Base-by-base conservation (phyloP, 2,888 invertebrate genomes). In the Hesperia comma region DNA sequence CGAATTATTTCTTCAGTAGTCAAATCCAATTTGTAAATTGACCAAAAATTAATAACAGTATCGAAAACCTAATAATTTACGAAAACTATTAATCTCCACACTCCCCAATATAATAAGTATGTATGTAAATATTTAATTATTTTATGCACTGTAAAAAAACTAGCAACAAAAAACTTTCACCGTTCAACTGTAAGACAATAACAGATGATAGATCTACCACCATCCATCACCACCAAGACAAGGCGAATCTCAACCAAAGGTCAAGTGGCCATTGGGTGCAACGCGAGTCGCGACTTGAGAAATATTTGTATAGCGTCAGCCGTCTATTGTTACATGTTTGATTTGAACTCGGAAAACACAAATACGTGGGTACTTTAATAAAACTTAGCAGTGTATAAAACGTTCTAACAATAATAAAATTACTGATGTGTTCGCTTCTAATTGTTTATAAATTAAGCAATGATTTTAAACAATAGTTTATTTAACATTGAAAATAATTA, bases 241-340 rank as follows among this genome's bases (percentile, higher is more conserved):
- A 54, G 62, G 51, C 60, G 46, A 37, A 60, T 40, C 60, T 64
- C 33, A 43, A 57, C 32, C 33, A 66, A 60, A 66, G 66, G 66
- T 66, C 66, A 66, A 66, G 58, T 60, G 60, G 43, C 17, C 66
- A 33, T 66, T 43, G 19, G 40, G 19, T 32, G 15, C 56, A 17
- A 63, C 55, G 26, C 19, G 26, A 63, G 56, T 63, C 56, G 63
- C 41, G 63, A 63, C 64, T 64, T 64, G 33, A 53, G 64, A 53
- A 64, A 58, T 64, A 64, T 64, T 64, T 64, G 64, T 58, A 49
- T 21, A 58, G 33, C 43, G 53, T 58, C 10, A 26, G n/a, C 14
- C 10, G 55, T 26, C 57, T 8, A 64, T 64, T 64, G 57, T 64
- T 51, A 32, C 26, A 41, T 61, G 14, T 61, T 61, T 61, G 61